Evolutionary conservation across 2,113 vertebrate species (phyloP).

Genomic region (Pelecanus crispus): DNA sequence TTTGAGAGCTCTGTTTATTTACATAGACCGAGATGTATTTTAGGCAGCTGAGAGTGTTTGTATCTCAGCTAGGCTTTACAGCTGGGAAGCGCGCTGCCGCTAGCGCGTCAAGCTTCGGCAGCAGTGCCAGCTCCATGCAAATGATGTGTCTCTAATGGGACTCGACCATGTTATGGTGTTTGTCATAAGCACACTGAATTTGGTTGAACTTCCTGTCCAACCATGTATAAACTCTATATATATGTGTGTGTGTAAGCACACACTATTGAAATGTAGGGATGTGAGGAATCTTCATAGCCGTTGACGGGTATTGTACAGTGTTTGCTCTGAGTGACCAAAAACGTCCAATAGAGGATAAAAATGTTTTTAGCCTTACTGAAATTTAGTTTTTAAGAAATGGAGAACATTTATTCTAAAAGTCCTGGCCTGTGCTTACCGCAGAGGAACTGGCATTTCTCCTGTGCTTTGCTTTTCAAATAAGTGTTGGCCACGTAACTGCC

Average conservation of each 20-base stretch:
- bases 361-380: not conserved
- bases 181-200: not conserved
- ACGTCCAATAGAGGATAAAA: not conserved
- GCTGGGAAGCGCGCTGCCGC: not conserved
- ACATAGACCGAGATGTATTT: rapidly evolving
- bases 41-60: not conserved
- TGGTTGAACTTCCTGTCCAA: not conserved
- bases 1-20: not conserved
- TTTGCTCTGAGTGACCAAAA: not conserved
- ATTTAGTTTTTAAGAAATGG: not conserved
- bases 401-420: rapidly evolving
- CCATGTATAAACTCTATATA: rapidly evolving
- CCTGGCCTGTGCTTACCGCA: not conserved
- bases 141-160: not conserved
- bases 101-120: rapidly evolving
- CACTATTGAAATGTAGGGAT: rapidly evolving
- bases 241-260: too few species aligned
- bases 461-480: not conserved
- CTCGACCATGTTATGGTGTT: rapidly evolving
- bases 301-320: rapidly evolving
- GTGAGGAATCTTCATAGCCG: not conserved
- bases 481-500: not conserved
- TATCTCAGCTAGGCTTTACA: not conserved
- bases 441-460: not conserved
- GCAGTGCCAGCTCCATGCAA: not conserved